phyloP scores from a whole-genome alignment of 2,888 invertebrate species.

The Chloroclystis v-ata region DNA sequence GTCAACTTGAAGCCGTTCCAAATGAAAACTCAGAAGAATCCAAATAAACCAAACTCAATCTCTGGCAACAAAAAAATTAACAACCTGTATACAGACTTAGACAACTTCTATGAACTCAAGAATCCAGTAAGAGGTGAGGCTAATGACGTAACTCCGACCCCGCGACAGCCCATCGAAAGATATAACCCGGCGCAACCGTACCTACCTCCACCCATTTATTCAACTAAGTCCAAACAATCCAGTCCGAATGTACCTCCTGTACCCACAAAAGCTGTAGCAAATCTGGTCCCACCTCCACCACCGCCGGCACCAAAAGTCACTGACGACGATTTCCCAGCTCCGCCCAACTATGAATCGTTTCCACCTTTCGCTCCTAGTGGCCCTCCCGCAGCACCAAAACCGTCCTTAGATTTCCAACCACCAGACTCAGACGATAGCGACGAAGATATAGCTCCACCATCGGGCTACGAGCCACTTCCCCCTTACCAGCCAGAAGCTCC shows the following conservation, averaged over 20 bases:
- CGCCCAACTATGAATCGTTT: conserved; percentile 62
- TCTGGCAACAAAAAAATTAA: conserved; percentile 51
- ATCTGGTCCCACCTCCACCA: conserved; percentile 59
- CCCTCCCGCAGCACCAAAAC: conserved; percentile 27
- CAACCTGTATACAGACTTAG: conserved; percentile 57
- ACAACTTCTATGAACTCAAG: conserved; percentile 55
- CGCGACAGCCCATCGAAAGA: conserved; percentile 56
- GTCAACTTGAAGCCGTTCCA: conserved; percentile 67
- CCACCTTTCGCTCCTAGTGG: conserved; percentile 55
- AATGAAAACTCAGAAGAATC: conserved; percentile 55
- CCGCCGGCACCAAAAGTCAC: conserved; percentile 49
- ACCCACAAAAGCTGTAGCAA: conserved; percentile 48
- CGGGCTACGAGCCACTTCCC: conserved; percentile 1
- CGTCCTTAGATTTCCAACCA: conserved; percentile 39
- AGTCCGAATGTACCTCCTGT: conserved; percentile 34
- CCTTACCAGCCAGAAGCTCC: conserved; percentile 1
- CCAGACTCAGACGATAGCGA: conserved; percentile 28
- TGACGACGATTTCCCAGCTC: conserved; percentile 55
- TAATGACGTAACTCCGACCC: conserved; percentile 46
- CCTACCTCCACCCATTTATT: conserved; percentile 56
- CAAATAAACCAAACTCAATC: conserved; percentile 43
- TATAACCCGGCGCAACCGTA: conserved; percentile 75
- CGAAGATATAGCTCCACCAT: neutral
- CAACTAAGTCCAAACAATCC: conserved; percentile 55
- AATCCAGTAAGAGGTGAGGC: conserved; percentile 67